These are phyloP conservation scores for Zygaena filipendulae DNA, from an alignment of 2,888 invertebrate species.

Conservation along the genomic window DNA sequence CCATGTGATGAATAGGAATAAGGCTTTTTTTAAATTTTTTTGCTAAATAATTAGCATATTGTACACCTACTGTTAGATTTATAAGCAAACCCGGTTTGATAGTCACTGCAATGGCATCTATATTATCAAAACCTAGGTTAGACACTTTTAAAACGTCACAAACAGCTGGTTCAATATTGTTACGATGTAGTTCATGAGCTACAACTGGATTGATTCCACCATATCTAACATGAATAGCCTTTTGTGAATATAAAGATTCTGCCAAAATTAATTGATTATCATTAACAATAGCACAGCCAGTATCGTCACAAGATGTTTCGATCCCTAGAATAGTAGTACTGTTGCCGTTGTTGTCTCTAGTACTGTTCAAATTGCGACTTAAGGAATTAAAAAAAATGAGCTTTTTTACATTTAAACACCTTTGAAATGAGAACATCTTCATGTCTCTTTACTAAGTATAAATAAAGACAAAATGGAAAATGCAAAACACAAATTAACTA, in stretches of 20 bases:
- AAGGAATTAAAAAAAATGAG: too few species aligned
- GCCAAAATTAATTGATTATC: slow-evolving; percentile 77
- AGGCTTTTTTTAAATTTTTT: slow-evolving; percentile 77
- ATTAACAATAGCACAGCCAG: slow-evolving; percentile 90
- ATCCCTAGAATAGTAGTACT: slow-evolving; percentile 82
- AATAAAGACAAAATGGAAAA: too few species aligned
- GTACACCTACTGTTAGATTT: slow-evolving; percentile 83
- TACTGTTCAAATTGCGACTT: too few species aligned
- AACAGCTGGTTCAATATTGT: slow-evolving; percentile 81
- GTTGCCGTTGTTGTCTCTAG: too few species aligned
- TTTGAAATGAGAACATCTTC: too few species aligned
- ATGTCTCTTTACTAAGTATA: too few species aligned
- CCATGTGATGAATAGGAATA: slow-evolving; percentile 98
- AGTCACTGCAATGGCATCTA: slow-evolving; percentile 93
- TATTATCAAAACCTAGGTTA: slow-evolving; percentile 66
- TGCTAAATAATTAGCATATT: slow-evolving; percentile 83
- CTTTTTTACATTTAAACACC: too few species aligned
- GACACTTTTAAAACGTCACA: slow-evolving; percentile 73
- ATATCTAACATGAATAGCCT: slow-evolving; percentile 73
- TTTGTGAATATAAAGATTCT: slow-evolving; percentile 86
- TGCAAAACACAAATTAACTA: too few species aligned
- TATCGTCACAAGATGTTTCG: slow-evolving; percentile 98
- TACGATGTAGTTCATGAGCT: slow-evolving; percentile 83
- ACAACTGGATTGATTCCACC: slow-evolving; percentile 93
- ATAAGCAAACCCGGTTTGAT: slow-evolving; percentile 86